Evolutionary conservation across 1,140 invertebrate species (phyloP), one percentile per base, ranked within the genome.

Genomic region (Himalopsyche phryganea): DNA sequence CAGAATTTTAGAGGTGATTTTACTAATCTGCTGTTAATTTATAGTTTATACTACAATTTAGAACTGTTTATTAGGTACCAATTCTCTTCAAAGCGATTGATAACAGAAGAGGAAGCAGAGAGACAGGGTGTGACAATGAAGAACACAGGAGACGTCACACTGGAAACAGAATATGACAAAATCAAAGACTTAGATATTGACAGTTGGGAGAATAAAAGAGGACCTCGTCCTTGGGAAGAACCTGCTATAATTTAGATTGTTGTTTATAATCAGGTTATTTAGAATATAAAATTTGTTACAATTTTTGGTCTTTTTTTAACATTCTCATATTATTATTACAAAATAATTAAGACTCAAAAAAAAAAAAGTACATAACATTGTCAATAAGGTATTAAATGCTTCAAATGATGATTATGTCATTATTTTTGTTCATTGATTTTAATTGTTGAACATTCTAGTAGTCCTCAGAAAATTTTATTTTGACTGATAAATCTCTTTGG

Each of bases 191-290:
- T 89, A 7, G 85, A 93, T 70, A 83, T 91, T 62, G 84, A 91
- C 57, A 81, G 85, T 65, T 93, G 90, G 90, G 80, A 89, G 68
- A 91, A 91, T 67, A 83, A 85, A 56, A 74, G 90, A 68, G 88
- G 88, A 1, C 84, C 89, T 5, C 76, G 90, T 55, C 89, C 89
- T 10, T 92, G 89, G 89, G 89, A 92, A 68, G 81, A 87, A 66
- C 15, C 9, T 33, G 42, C 35, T 40, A 46, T 15, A 5, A 45
- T 36, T 13, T 45, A 1, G 45, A 49, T 35, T 45, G 17, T 50
- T n/a, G 46, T 19, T 40, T n/a, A 40, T 40, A 40, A 40, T n/a
- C n/a, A n/a, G n/a, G n/a, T n/a, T n/a, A n/a, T 35, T 35, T 7
- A 35, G 6, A 6, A 35, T 35, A 35, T 35, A 35, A 35, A 35